Evolutionary conservation across 2,888 invertebrate genomes (phyloP), one percentile per base, ranked within the genome.

Genomic region (Hedychridium roseum): DNA sequence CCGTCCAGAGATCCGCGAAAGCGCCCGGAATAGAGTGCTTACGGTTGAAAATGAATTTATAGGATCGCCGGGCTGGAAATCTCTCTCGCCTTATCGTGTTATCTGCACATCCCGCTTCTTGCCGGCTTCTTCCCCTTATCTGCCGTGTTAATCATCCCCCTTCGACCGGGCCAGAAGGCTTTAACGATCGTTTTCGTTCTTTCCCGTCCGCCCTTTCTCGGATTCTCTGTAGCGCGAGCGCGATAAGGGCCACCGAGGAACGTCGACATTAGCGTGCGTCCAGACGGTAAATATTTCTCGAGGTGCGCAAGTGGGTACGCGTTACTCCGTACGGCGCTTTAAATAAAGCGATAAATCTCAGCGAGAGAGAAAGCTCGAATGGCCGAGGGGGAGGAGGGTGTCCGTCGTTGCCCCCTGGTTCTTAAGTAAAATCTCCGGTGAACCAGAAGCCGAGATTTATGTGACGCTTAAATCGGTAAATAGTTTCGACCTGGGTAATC

Each of bases 281-380:
- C 51, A 40, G 50, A 56, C 53, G 17, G 48, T 56, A 64, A 66
- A 61, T 65, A 61, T 39, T 54, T 44, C 42, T 32, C 34, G 23
- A 39, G 51, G 45, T 37, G 43, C 38, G 39, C 42, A 54, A 44
- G 36, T 41, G 46, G 20, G 48, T 43, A 34, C 37, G 42, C 51
- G 42, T 64, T 53, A 48, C 55, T 51, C 55, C 47, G 40, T 54
- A 34, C 20, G 12, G 38, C 47, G 60, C 57, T 65, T 62, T 67
- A 58, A 70, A 70, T 70, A 65, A 66, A 70, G 62, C 70, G 64
- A 70, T 68, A 64, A 70, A 70, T 69, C 66, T 47, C 45, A 40
- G 35, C 27, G 38, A 43, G 36, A 32, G 38, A 37, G 48, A 3
- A n/a, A 12, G 20, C 12, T 7, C 5, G 34, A 9, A 37, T 6